A percentile compares a stretch with the other conserved stretches of the same genome.
Evolutionary conservation across 2,888 invertebrate species (phyloP).

Genomic region (Notodonta dromedarius): DNA sequence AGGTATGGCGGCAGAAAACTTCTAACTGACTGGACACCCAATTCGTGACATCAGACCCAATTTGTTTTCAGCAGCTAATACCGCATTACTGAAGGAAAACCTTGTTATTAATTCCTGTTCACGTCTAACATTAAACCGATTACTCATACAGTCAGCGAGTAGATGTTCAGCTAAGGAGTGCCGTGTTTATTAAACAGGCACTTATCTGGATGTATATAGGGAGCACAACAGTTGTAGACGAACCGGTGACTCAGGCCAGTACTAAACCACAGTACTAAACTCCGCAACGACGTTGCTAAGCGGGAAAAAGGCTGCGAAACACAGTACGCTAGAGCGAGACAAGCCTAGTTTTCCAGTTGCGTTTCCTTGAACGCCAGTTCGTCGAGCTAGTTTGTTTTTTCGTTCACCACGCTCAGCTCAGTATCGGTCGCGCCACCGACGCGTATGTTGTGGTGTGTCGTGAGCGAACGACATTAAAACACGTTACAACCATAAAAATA

Average conservation of each 20-base stretch:
- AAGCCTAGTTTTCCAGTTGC: constrained; percentile 62
- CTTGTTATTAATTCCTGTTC: neutral
- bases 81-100: neutral
- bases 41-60: too few species aligned
- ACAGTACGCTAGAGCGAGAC: constrained; percentile 54
- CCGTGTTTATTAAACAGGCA: constrained; percentile 52
- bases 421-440: constrained; percentile 68
- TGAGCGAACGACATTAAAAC: constrained; percentile 43
- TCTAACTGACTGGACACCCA: too few species aligned
- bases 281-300: constrained; percentile 41
- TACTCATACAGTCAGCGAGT: constrained; percentile 1
- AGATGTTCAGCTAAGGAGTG: constrained; percentile 25
- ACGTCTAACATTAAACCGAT: constrained; percentile 1
- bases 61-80: neutral
- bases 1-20: too few species aligned
- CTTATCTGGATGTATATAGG: constrained; percentile 47
- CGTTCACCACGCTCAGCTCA: constrained; percentile 61
- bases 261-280: constrained; percentile 33
- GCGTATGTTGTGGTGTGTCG: constrained; percentile 56
- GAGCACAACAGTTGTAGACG: constrained; percentile 38
- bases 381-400: constrained; percentile 62
- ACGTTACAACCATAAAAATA: constrained; percentile 43
- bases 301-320: constrained; percentile 51
- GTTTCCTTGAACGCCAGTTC: constrained; percentile 47
- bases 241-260: constrained; percentile 47